phyloP scores from a whole-genome alignment of 53 echinoderm and acorn worm genomes.

The Apostichopus leukothele region DNA sequence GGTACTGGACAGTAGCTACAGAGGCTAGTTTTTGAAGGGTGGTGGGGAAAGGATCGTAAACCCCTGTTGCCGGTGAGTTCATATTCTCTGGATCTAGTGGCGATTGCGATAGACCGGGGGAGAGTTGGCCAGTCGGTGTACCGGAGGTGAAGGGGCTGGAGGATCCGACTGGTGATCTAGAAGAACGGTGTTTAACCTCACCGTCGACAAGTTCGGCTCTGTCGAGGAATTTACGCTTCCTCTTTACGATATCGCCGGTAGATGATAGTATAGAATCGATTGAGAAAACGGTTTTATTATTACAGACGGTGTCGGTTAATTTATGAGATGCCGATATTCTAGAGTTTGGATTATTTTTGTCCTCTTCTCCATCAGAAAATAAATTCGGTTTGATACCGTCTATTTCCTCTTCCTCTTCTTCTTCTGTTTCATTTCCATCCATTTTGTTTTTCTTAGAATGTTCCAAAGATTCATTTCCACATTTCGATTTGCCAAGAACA shows the following conservation, averaged over 20 bases:
- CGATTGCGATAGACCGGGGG: conserved; percentile 16
- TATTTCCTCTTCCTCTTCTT: background rate
- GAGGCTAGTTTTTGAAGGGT: conserved; percentile 63
- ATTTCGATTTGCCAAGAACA: background rate
- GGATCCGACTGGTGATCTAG: background rate
- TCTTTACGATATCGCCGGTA: background rate
- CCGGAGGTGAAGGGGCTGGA: background rate
- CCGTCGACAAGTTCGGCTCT: background rate
- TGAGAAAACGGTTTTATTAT: conserved; percentile 19
- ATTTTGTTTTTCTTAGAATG: background rate
- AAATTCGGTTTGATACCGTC: background rate
- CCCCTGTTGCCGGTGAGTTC: background rate
- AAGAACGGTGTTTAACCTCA: background rate
- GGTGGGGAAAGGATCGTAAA: conserved; percentile 32
- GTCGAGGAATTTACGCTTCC: conserved; percentile 4
- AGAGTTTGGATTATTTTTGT: background rate
- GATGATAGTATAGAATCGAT: conserved; percentile 38
- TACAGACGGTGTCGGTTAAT: background rate
- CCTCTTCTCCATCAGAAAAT: background rate
- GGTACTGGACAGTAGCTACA: conserved; percentile 47
- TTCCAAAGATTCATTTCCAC: background rate
- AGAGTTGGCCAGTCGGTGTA: background rate
- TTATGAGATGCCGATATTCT: conserved; percentile 3
- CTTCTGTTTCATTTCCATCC: background rate
- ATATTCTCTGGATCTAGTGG: background rate